phyloP scores from a whole-genome alignment of 2,797 vertebrate genomes.

The Channa striata region DNA sequence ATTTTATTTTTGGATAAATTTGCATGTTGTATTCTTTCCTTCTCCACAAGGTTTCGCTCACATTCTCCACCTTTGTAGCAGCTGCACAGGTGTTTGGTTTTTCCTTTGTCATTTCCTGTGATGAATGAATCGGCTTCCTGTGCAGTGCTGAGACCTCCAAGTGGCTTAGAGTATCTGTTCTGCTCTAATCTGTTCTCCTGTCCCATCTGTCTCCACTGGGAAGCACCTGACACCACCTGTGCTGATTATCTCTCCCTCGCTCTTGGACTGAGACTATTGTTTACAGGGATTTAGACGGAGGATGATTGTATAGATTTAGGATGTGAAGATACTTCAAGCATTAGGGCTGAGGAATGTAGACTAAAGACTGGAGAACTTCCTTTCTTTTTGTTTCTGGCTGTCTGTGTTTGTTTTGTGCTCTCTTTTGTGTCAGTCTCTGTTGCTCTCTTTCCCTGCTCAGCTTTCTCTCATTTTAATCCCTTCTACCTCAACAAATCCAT shows the following conservation, averaged over 20 bases:
- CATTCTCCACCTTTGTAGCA: conserved; percentile 39
- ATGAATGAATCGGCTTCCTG: conserved; percentile 75
- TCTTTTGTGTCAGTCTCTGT: conserved; percentile 65
- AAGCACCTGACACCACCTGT: conserved; percentile 83
- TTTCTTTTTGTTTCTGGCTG: conserved; percentile 73
- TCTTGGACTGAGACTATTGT: conserved; percentile 69
- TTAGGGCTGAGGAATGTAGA: conserved; percentile 75
- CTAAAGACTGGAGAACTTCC: conserved; percentile 78
- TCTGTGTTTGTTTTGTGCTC: conserved; percentile 72
- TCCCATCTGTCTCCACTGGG: conserved; percentile 75
- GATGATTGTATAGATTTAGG: conserved; percentile 70
- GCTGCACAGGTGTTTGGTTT: conserved; percentile 67
- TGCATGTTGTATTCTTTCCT: neutral
- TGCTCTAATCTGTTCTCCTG: conserved; percentile 62
- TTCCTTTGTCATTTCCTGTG: conserved; percentile 64
- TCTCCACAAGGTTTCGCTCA: conserved; percentile 27
- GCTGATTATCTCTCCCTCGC: conserved; percentile 61
- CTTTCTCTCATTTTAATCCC: conserved; percentile 60
- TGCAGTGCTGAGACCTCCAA: conserved; percentile 46
- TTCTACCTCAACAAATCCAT: conserved; percentile 54
- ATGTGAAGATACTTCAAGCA: conserved; percentile 71
- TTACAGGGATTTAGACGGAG: conserved; percentile 65
- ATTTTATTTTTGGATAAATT: conserved; percentile 14
- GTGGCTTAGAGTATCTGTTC: conserved; percentile 59
- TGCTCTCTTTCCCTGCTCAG: conserved; percentile 38